Base-by-base conservation (phyloP, 1,140 invertebrate species). In the Littorina saxatilis region DNA sequence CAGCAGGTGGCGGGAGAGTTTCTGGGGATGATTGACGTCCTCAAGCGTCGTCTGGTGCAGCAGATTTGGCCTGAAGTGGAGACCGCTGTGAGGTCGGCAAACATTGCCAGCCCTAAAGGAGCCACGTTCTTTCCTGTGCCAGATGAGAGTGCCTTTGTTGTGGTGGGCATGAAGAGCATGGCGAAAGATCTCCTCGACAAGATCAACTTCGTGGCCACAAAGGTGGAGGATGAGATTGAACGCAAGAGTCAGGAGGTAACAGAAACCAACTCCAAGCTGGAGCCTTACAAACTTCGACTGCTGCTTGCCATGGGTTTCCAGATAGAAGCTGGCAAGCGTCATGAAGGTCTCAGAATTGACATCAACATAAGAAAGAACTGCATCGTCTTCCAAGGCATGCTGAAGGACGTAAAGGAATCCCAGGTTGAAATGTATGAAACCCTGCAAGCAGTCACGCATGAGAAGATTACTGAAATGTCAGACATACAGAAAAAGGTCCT, bases 171-270 rank as follows among this genome's bases (percentile, higher is more conserved):
- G 78, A 75, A 66, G 66, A 80, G 80, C 52, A 47, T 73, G 47
- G 83, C 82, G 17, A 27, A 74, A 23, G 80, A 79, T 17, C n/a
- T 87, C n/a, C 52, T 39, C 9, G 72, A 80, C 11, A 11, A 87
- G 37, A 32, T 86, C 2, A 75, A 81, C 17, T 5, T 72, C 20
- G 76, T 82, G 0, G 73, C 79, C 11, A 74, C 0, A 11, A 40
- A 66, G n/a, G 77, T 80, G 20, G 81, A 77, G 15, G 82, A 63
- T 13, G 82, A 84, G 2, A 37, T 82, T 37, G 80, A 86, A 27
- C 68, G 75, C 20, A 86, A 84, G 58, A 84, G 81, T 40, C 52
- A 86, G 39, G 82, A 84, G 63, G 58, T 87, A 0, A 81, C 74
- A n/a, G 85, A 87, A 75, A 82, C 75, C 1, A 40, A 82, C 7